phyloP scores from a whole-genome alignment of 2,888 invertebrate species.

The Thereva nobilitata region DNA sequence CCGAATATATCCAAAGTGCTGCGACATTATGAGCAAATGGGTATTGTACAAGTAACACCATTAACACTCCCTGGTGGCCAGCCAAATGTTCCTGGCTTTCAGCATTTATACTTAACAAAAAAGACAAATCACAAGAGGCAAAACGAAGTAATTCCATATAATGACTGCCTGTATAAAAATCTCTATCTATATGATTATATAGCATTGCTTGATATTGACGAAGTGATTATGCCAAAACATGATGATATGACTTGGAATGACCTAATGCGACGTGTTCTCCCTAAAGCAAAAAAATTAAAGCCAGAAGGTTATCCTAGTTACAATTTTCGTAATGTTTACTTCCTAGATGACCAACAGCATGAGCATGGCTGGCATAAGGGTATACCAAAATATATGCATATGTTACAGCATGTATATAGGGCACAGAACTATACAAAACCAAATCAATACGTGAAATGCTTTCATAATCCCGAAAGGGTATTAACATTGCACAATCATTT shows the following conservation, averaged over 20 bases:
- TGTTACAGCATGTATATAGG: slow-evolving; percentile 89
- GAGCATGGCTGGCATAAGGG: slow-evolving; percentile 78
- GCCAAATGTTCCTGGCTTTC: slow-evolving; percentile 86
- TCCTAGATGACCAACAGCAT: slow-evolving; percentile 83
- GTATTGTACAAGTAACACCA: slow-evolving; percentile 75
- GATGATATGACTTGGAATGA: slow-evolving; percentile 72
- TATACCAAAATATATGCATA: slow-evolving; percentile 86
- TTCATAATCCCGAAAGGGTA: slow-evolving; percentile 88
- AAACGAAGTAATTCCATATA: slow-evolving; percentile 94
- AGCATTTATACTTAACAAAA: slow-evolving; percentile 85
- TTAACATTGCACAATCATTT: slow-evolving; percentile 91
- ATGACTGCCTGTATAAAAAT: slow-evolving; percentile 93
- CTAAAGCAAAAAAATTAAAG: slow-evolving; percentile 69
- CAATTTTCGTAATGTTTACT: slow-evolving; percentile 91
- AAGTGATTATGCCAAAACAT: slow-evolving; percentile 88
- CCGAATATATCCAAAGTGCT: slow-evolving; percentile 84
- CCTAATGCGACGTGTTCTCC: slow-evolving; percentile 73
- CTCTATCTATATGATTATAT: slow-evolving; percentile 88
- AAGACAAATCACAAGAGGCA: slow-evolving; percentile 92
- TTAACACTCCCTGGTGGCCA: slow-evolving; percentile 86
- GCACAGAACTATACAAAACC: slow-evolving; percentile 91
- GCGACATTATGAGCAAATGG: slow-evolving; percentile 66
- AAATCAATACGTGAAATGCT: slow-evolving; percentile 91
- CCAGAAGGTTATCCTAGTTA: slow-evolving; percentile 67
- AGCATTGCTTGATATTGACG: slow-evolving; percentile 91